Evolutionary conservation across 2,888 invertebrate species (phyloP).

Genomic region (Ormyrus pomaceus): DNA sequence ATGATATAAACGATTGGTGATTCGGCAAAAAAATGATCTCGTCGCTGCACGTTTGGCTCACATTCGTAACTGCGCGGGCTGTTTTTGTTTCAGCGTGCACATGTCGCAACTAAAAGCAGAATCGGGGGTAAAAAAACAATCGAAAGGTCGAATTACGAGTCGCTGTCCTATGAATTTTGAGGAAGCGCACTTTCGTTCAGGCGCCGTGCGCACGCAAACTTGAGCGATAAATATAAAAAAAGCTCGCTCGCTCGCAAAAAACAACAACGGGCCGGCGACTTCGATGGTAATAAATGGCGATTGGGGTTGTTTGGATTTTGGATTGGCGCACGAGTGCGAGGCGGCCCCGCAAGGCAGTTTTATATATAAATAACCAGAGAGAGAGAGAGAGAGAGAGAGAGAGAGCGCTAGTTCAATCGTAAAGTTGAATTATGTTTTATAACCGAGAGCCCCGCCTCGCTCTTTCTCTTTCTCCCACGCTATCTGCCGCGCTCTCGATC

Average conservation of each 20-base stretch:
- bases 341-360: conserved; percentile 32
- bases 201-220: not conserved
- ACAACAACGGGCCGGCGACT: conserved; percentile 3
- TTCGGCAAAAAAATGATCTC: conserved; percentile 24
- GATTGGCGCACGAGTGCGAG: not conserved
- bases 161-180: conserved; percentile 30
- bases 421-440: conserved; percentile 54
- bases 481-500: not conserved
- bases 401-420: conserved; percentile 28
- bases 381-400: not conserved
- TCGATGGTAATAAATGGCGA: conserved; percentile 44
- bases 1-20: conserved; percentile 27
- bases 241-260: not conserved
- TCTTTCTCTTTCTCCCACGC: not conserved
- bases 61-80: conserved; percentile 6
- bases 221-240: conserved; percentile 43
- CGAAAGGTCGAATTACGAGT: conserved; percentile 7
- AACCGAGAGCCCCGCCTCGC: conserved; percentile 5
- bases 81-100: no score
- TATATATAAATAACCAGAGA: conserved; percentile 30
- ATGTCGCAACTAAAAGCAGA: not conserved
- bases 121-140: conserved; percentile 4
- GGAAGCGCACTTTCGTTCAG: conserved; percentile 8
- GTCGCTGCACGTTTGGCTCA: not conserved
- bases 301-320: conserved; percentile 33